Conservation (phyloP, 2,888 invertebrate species). For the Agrochola lota region DNA sequence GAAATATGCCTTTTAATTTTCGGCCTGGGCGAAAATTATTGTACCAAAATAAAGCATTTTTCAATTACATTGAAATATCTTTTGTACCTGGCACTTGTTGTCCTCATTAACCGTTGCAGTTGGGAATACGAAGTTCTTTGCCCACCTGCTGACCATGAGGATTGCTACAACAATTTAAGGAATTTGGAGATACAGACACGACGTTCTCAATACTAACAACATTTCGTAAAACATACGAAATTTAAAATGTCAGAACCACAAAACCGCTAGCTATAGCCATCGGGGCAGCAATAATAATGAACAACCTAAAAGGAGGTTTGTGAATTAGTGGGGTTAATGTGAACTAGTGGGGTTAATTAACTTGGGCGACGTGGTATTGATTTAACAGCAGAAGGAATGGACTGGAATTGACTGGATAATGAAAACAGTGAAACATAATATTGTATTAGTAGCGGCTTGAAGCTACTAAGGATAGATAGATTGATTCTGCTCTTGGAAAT, state of each 20-base stretch:
- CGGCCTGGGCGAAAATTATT: not conserved
- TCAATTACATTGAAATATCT: not conserved
- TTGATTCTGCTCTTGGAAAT: not conserved
- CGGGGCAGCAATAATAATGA: not conserved
- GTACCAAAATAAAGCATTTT: slow-evolving; percentile 9
- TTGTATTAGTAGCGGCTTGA: not conserved
- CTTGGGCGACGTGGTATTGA: not conserved
- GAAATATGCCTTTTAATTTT: not conserved
- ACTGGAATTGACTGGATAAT: not conserved
- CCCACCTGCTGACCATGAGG: not conserved
- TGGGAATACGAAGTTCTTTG: not conserved
- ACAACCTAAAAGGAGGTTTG: not conserved
- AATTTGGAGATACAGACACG: not conserved
- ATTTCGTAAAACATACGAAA: not conserved
- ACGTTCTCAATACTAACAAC: not conserved
- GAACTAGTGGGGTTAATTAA: not conserved
- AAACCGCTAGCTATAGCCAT: not conserved
- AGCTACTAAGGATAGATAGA: not conserved
- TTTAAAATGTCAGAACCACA: not conserved
- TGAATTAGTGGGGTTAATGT: too few relatives aligned
- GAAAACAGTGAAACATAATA: not conserved
- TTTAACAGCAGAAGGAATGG: not conserved
- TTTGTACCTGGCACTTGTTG: not conserved
- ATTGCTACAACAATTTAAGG: not conserved
- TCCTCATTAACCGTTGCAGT: not conserved